Conservation (phyloP, 2,797 vertebrate species). For the Yasuhikotakia modesta region DNA sequence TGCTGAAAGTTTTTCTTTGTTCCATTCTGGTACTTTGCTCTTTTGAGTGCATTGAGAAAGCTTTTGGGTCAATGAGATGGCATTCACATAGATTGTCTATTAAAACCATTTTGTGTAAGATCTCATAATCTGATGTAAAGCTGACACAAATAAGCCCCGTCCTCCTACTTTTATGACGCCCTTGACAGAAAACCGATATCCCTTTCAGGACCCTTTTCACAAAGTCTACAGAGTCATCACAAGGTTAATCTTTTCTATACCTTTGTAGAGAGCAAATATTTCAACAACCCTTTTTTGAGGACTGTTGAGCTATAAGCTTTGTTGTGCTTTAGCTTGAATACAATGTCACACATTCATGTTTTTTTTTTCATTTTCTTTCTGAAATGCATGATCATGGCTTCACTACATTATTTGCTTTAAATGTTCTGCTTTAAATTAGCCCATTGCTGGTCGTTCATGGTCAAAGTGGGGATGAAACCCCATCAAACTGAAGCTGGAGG, state of each 20-base stretch:
- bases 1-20: conserved; percentile 24
- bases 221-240: conserved; percentile 15
- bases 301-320: conserved; percentile 5
- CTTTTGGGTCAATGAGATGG: conserved; percentile 19
- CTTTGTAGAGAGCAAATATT: not conserved
- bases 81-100: conserved; percentile 1
- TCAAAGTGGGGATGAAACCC: conserved; percentile 34
- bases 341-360: not conserved
- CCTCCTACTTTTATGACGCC: conserved; percentile 33
- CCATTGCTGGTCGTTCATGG: conserved; percentile 29
- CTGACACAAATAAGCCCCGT: conserved; percentile 31
- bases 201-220: conserved; percentile 10
- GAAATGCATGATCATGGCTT: not conserved
- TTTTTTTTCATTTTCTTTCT: not conserved
- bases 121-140: conserved; percentile 23
- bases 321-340: not conserved
- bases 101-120: not conserved
- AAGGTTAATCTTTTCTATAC: conserved; percentile 31
- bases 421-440: not conserved
- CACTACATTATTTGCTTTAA: not conserved
- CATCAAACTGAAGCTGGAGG: conserved; percentile 36
- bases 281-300: not conserved
- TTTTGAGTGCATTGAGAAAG: conserved; percentile 21
- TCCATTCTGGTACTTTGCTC: conserved; percentile 9
- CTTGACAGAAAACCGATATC: conserved; percentile 36